Evolutionary conservation across 1,140 invertebrate genomes (phyloP), one percentile per base, ranked within the genome.

Genomic region (Prorops nasuta): DNA sequence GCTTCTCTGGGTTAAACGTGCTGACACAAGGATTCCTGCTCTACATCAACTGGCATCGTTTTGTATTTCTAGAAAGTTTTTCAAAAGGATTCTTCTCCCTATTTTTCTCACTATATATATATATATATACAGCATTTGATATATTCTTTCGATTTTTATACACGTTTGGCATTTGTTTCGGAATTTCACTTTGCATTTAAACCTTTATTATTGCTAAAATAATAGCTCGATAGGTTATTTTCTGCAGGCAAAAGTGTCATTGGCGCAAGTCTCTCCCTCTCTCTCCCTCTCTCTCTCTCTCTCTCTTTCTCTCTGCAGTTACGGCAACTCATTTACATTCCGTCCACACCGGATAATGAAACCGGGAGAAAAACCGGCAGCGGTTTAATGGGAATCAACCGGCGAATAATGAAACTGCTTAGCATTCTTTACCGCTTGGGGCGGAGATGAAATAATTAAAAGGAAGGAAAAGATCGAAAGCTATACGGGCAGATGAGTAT

Each of bases 361-460:
- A 68, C 71, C 66, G 60, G 56, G 69, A 70, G 69, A 70, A 68
- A 72, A 71, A 74, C 68, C 66, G 69, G 60, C 66, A 60, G 69
- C 61, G 66, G 64, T 72, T 68, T 71, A 71, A 71, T 69, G 66
- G 71, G 69, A 72, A 72, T 74, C 71, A 69, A 68, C 67, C 58
- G 62, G 64, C 71, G 69, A 72, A 72, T 74, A 74, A 72, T 74
- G 71, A 74, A 74, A 72, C 71, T 74, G 69, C 71, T 74, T 72
- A 69, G 71, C 69, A 74, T 72, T 74, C 68, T 70, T 72, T 64
- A 46, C 58, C 59, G 57, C 49, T 53, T 46, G 58, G 55, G 62
- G 58, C 46, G 63, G 58, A 56, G 60, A 64, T 66, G 66, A 70
- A 70, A 68, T 68, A 70, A 68, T 70, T 68, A 69, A 67, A 68